Base-by-base conservation (phyloP, 2,797 vertebrate species). In the Gouania willdenowi region DNA sequence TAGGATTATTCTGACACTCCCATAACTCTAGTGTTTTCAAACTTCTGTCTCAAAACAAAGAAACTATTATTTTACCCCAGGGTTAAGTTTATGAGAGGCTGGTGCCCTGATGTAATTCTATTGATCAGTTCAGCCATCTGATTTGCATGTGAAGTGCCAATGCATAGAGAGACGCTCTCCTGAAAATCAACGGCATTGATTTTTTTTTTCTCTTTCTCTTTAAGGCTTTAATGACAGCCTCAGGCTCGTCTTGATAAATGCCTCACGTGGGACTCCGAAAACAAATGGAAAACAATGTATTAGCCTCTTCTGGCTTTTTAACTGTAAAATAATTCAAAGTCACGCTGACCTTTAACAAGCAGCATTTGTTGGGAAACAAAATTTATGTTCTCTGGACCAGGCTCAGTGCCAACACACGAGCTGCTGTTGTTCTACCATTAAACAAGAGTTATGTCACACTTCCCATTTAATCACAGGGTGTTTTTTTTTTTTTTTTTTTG, bases 381-480 rank as follows among this genome's bases (percentile, higher is more conserved):
- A 86, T 83, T 86, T 81, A 84, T 83, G 77, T 62, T 65, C 52
- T 39, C 21, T 54, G 57, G 54, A 22, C 52, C 57, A 63, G 78
- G 66, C 75, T 60, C 48, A 55, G 65, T 70, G 77, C 80, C 83
- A 83, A 79, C 64, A 61, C 55, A 51, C 58, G 66, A 63, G 58
- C 66, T 60, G 67, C 75, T 80, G 76, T 87, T 88, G 87, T 86
- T 78, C 74, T 79, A 74, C 77, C 74, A 81, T 85, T 85, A 86
- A 84, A 83, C 67, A 77, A 83, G 73, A 85, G 82, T 87, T 84
- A 85, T 84, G 79, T 71, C 72, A 77, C 71, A 80, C 60, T 79
- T 79, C 73, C 64, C 74, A 73, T 85, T 85, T 85, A 74, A 82
- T 79, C 74, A 84, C 75, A 27, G 45, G 41, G n/a, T n/a, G n/a